Percentiles rank a stretch among this genome's conserved stretches.
These are phyloP conservation scores for Dipus sagitta DNA, from an alignment of 2,797 vertebrate species.

Conservation along the genomic window DNA sequence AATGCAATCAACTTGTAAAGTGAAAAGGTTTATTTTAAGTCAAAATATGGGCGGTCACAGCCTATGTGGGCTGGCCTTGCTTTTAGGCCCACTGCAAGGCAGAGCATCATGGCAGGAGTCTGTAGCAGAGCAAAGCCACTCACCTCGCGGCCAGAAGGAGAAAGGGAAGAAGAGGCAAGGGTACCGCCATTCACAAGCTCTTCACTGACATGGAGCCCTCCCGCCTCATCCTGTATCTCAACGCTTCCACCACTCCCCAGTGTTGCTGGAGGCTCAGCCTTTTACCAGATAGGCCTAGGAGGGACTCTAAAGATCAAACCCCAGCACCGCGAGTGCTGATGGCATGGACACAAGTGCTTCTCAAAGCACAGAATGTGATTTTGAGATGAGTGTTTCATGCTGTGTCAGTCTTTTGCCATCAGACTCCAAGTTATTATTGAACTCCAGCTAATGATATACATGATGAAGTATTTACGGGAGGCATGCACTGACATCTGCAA, in stretches of 20 bases:
- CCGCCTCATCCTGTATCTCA: background rate
- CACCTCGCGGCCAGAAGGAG: background rate
- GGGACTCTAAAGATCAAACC: background rate
- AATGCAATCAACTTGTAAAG: background rate
- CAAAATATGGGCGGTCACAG: background rate
- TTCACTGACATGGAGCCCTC: background rate
- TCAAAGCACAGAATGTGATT: background rate
- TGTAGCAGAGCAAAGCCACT: background rate
- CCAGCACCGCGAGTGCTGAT: background rate
- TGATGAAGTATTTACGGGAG: slow-evolving; percentile 14
- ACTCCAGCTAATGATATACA: slow-evolving; percentile 16
- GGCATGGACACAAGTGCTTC: background rate
- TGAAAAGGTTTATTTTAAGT: background rate
- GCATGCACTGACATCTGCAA: background rate
- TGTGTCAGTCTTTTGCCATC: slow-evolving; percentile 27
- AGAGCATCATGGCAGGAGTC: fast-evolving
- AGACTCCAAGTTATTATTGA: background rate
- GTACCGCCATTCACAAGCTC: background rate
- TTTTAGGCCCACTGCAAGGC: no score
- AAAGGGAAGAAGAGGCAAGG: background rate
- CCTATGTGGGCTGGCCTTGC: no score
- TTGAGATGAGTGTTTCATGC: background rate
- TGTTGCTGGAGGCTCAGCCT: background rate
- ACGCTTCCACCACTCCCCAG: background rate
- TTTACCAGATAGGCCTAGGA: no score